Percentiles rank a stretch among this genome's conserved stretches.
Conservation (phyloP, 2,888 invertebrate genomes). For the Sipha maydis region DNA sequence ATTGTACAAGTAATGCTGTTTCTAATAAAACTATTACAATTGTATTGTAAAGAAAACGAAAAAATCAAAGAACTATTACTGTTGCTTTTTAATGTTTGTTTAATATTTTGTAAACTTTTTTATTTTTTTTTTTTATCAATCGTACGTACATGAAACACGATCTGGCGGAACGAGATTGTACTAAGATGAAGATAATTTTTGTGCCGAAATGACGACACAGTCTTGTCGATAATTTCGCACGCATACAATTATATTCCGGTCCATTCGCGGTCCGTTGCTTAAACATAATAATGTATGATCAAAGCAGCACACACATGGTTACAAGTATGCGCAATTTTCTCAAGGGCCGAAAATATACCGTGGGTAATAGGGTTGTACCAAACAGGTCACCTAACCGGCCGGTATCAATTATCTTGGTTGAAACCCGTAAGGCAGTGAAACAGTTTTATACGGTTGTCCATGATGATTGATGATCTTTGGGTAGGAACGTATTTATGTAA, state of each 20-base stretch:
- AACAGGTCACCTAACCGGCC: too few relatives aligned
- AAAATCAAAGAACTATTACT: constrained; percentile 12
- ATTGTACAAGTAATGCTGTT: not conserved
- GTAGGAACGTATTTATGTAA: too few relatives aligned
- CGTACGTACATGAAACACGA: constrained; percentile 1
- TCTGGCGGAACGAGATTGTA: not conserved
- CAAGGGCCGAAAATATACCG: too few relatives aligned
- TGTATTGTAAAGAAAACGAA: not conserved
- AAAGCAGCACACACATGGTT: too few relatives aligned
- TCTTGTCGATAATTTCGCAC: not conserved
- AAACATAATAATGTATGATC: not conserved
- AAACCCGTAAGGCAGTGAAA: too few relatives aligned
- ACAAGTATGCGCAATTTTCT: too few relatives aligned
- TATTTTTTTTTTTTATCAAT: constrained; percentile 45
- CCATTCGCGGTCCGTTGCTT: not conserved
- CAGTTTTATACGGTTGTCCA: too few relatives aligned
- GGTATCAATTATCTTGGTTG: too few relatives aligned
- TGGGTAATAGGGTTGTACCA: too few relatives aligned
- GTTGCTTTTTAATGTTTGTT: constrained; percentile 38
- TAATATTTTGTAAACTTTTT: constrained; percentile 44
- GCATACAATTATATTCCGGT: not conserved
- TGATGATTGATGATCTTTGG: too few relatives aligned
- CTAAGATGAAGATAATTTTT: not conserved
- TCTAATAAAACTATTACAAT: not conserved
- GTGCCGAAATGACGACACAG: not conserved